Conservation (phyloP, 2,113 vertebrate species). For the Aldabrachelys gigantea region DNA sequence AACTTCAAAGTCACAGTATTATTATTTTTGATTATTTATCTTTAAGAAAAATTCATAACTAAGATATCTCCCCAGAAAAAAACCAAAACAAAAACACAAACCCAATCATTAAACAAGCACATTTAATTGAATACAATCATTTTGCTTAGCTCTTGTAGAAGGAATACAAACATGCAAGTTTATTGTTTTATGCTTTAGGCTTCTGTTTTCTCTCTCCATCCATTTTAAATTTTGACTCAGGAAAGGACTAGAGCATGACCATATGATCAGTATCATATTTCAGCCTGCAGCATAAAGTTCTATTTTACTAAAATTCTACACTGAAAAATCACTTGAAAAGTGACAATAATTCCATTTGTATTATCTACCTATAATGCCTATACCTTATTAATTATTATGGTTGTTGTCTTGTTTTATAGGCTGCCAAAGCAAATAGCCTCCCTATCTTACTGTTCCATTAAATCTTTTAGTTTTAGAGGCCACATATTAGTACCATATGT, state of each 20-base stretch:
- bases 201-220: neutral
- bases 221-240: neutral
- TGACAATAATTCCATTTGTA: neutral
- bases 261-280: neutral
- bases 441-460: neutral
- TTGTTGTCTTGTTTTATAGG: neutral
- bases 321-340: neutral
- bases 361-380: neutral
- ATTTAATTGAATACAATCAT: neutral
- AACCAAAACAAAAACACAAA: neutral
- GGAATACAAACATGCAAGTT: accelerated
- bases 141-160: neutral
- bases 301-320: neutral
- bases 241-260: neutral
- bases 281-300: neutral
- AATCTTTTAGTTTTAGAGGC: neutral
- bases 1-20: neutral
- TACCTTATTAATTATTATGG: neutral
- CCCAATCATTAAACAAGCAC: neutral
- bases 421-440: neutral
- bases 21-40: too few relatives aligned
- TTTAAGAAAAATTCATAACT: neutral
- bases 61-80: neutral
- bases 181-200: neutral
- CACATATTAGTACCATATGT: neutral